Evolutionary conservation across 35 echinoderm and acorn worm genomes (phyloP), one percentile per base, ranked within the genome.

Genomic region (Strongylocentrotus purpuratus): DNA sequence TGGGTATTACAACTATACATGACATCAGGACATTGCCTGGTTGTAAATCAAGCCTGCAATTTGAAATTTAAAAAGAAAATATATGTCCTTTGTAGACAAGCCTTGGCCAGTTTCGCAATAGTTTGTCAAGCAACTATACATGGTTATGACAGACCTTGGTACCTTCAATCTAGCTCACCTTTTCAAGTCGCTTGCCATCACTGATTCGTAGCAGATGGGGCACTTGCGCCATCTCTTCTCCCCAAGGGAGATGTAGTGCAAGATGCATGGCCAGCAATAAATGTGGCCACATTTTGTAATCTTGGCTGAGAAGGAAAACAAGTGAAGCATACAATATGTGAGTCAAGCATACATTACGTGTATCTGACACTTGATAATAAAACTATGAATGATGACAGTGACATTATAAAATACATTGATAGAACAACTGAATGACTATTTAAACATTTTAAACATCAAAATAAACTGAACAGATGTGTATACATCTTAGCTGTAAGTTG

Each of bases 251-350:
- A 99, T 94, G 91, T 99, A 99, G 58, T 99, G 98, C 18, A 99
- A 96, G 48, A 99, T 97, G 45, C 98, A 99, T 9, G 98, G 94
- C 98, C 98, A 99, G 65, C 98, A 99, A 86, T 97, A 99, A 60
- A 99, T 97, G 86, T 99, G 98, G 28, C 98, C 98, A 96, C 98
- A 99, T 22, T 97, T 95, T 87, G 98, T 99, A 22, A 99, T 97
- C 95, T 99, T 97, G 95, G 98, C 98, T 99, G 65, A 7, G 85
- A 92, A 94, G 11, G 15, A 25, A 95, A 94, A 61, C 1, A 59
- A 9, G 28, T 31, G 91, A 93, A 92, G 32, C 5, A 90, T 60
- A 70, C 52, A 59, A 10, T 18, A 86, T 18, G 32, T 59, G 7
- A 31, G 32, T 13, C 78, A 46, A 94, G 32, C 18, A 8, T 88